Evolutionary conservation across 1,140 invertebrate genomes (phyloP), one percentile per base, ranked within the genome.

Genomic region (Homalodisca vitripennis): DNA sequence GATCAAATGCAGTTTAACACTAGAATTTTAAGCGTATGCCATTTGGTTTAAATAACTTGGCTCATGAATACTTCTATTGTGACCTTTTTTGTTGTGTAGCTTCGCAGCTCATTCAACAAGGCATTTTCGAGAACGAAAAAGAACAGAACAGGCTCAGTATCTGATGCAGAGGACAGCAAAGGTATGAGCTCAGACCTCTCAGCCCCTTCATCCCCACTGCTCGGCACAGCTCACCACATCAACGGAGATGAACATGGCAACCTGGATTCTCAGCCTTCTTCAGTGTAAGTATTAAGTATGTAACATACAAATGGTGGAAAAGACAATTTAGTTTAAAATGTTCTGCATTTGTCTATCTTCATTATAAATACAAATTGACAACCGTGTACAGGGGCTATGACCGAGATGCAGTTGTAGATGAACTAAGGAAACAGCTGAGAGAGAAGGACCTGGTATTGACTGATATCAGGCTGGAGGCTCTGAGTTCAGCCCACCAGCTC

Each of bases 381-480:
- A n/a, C n/a, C n/a, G 17, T 70, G 72, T 51, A 31, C 30, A 75
- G 74, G 29, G 71, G 76, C 29, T 75, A 76, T 47, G 68, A 69
- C 30, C 30, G 48, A 3, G 77, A 77, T 6, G 73, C 88, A 74
- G 17, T 17, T 10, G 92, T 98, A 0, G 90, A 93, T 72, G 93
- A 97, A 72, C 80, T 99, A 71, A 93, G 94, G 78, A 92, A 94
- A 77, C 95, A 98, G 77, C 81, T 99, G 32, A 83, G 95, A 53
- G 95, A 98, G 77, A 98, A 98, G 80, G 97, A 98, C 80, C 88
- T 97, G 73, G 95, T 97, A 22, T 80, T 99, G 66, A 98, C 96
- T 0, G 97, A 99, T 77, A 98, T 98, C 66, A 84, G 95, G 72
- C 81, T 99, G 30, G 97, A 99, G 80, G 96, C 97, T 1, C 80